These are phyloP conservation scores for Nipponia nippon DNA, from an alignment of 2,113 vertebrate genomes.

Conservation along the genomic window DNA sequence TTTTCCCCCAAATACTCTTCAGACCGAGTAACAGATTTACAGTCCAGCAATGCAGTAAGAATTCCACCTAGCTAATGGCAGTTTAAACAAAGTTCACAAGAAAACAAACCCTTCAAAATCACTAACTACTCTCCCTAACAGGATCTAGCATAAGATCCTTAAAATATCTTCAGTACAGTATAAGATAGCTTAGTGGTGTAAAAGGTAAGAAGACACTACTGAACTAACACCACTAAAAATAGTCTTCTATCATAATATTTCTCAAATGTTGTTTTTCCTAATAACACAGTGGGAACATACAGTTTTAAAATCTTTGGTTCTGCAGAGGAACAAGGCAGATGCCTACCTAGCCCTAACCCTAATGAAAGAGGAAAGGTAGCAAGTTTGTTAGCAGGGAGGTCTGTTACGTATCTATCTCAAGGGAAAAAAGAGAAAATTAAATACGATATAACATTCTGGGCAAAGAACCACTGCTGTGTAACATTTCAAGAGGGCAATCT, in stretches of 20 bases:
- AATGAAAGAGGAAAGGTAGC: background rate
- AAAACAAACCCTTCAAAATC: background rate
- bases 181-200: background rate
- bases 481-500: background rate
- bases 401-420: background rate
- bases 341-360: background rate
- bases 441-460: background rate
- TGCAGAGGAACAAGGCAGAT: background rate
- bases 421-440: background rate
- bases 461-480: background rate
- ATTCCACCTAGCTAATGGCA: constrained; percentile 24
- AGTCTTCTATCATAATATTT: background rate
- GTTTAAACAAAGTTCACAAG: constrained; percentile 9
- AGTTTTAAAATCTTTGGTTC: background rate
- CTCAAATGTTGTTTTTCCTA: background rate
- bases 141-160: background rate
- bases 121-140: background rate
- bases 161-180: background rate
- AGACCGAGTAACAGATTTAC: constrained; percentile 28
- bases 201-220: background rate
- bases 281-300: background rate
- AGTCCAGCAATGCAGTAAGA: background rate
- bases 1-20: constrained; percentile 33
- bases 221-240: background rate
- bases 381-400: background rate